Percentiles rank a stretch among this genome's conserved stretches.
phyloP scores from a whole-genome alignment of 2,113 vertebrate genomes.

The Syrmaticus mikado region DNA sequence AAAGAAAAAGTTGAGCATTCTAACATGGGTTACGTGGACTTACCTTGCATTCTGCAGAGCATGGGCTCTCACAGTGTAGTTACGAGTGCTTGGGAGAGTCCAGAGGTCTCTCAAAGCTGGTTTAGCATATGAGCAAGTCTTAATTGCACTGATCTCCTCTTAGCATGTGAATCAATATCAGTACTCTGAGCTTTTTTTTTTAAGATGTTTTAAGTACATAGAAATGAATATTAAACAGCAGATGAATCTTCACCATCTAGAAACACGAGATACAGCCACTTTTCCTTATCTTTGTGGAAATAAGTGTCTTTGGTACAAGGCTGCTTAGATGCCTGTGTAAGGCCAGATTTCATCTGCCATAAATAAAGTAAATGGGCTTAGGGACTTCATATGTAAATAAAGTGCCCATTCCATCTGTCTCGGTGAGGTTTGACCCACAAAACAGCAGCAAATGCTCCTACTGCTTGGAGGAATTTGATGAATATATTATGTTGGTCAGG shows the following conservation, averaged over 20 bases:
- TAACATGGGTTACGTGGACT: background rate
- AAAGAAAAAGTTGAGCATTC: background rate
- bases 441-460: slow-evolving; percentile 27
- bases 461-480: slow-evolving; percentile 35
- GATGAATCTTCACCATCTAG: background rate
- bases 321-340: background rate
- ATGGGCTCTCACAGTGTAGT: background rate
- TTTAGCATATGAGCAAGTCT: background rate
- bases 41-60: background rate
- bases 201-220: background rate
- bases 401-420: slow-evolving; percentile 51
- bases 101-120: background rate
- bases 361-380: background rate
- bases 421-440: slow-evolving; percentile 50
- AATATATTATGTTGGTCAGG: slow-evolving; percentile 46
- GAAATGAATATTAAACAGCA: background rate
- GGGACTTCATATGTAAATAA: background rate
- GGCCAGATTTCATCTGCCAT: background rate
- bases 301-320: background rate
- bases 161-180: background rate
- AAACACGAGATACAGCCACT: background rate
- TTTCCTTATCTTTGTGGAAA: background rate
- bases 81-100: background rate
- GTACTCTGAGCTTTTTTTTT: background rate
- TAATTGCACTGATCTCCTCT: background rate